Evolutionary conservation across 2,113 vertebrate genomes (phyloP).

Genomic region (Dromaius novaehollandiae): DNA sequence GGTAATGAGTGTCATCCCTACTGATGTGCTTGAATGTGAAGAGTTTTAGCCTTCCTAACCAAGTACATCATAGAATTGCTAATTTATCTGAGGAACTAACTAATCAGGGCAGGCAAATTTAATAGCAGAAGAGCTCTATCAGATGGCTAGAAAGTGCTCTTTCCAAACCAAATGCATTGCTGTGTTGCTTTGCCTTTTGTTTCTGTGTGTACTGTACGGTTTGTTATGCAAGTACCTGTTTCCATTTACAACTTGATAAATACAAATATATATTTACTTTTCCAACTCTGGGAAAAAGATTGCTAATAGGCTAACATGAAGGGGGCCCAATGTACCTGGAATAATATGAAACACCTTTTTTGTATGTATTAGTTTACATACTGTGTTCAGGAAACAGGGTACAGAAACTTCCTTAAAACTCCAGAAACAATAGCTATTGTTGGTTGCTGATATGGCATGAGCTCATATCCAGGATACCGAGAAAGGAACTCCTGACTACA

Average conservation of each 20-base stretch:
- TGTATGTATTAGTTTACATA: conserved; percentile 71
- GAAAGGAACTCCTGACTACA: conserved; percentile 59
- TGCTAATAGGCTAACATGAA: conserved; percentile 23
- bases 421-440: conserved; percentile 86
- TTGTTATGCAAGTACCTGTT: conserved; percentile 15
- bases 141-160: not conserved
- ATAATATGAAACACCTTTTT: conserved; percentile 73
- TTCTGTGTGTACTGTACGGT: not conserved
- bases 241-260: not conserved
- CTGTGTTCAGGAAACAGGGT: conserved; percentile 78
- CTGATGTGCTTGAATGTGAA: not conserved
- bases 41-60: not conserved
- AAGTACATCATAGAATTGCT: not conserved
- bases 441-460: conserved; percentile 73
- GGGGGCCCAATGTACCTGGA: conserved; percentile 64
- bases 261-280: not conserved
- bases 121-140: not conserved
- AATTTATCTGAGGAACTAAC: not conserved
- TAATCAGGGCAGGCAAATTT: not conserved
- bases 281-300: conserved; percentile 54
- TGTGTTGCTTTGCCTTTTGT: conserved; percentile 2
- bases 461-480: conserved; percentile 80
- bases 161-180: not conserved
- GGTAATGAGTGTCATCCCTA: not conserved
- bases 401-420: conserved; percentile 79